These are phyloP conservation scores for Etheostoma spectabile DNA, from an alignment of 2,113 vertebrate species.

Conservation along the genomic window DNA sequence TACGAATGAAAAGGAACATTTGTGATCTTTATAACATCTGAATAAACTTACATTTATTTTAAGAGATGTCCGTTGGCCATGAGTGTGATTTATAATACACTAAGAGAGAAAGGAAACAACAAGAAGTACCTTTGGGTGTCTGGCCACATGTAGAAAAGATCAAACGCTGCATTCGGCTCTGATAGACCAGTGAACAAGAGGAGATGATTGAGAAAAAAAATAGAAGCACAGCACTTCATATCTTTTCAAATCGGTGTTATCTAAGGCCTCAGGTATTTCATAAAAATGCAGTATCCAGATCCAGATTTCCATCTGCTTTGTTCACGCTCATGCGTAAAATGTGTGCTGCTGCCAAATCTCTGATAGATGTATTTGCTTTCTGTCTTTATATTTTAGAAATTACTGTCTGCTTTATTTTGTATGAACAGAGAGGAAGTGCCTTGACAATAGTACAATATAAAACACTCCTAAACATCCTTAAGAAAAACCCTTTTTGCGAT, in stretches of 20 bases:
- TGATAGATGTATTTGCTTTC: slow-evolving; percentile 32
- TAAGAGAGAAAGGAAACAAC: slow-evolving; percentile 41
- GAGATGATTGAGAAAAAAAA: slow-evolving; percentile 69
- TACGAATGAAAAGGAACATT: slow-evolving; percentile 25
- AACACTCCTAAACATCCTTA: slow-evolving; percentile 65
- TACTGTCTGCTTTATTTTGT: slow-evolving; percentile 38
- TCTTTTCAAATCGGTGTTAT: slow-evolving; percentile 67
- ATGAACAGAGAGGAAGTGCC: slow-evolving; percentile 65
- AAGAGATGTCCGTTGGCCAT: slow-evolving; percentile 45
- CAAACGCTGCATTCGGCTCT: slow-evolving; percentile 45
- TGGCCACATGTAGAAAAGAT: slow-evolving; percentile 65
- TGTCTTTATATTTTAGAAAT: slow-evolving; percentile 25
- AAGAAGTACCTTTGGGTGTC: slow-evolving; percentile 49
- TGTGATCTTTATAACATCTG: slow-evolving; percentile 30
- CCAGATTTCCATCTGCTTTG: slow-evolving; percentile 57
- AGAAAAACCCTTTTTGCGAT: slow-evolving; percentile 83
- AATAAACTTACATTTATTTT: slow-evolving; percentile 40
- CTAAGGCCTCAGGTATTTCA: slow-evolving; percentile 81
- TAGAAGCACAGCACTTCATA: slow-evolving; percentile 51
- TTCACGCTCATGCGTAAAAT: slow-evolving; percentile 48
- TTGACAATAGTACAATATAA: slow-evolving; percentile 71
- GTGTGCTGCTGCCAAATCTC: slow-evolving; percentile 43
- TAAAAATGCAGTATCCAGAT: slow-evolving; percentile 68
- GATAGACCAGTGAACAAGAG: slow-evolving; percentile 46
- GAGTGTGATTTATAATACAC: slow-evolving; percentile 57